These are phyloP conservation scores for Belgica antarctica DNA, from an alignment of 2,888 invertebrate genomes.

Conservation along the genomic window DNA sequence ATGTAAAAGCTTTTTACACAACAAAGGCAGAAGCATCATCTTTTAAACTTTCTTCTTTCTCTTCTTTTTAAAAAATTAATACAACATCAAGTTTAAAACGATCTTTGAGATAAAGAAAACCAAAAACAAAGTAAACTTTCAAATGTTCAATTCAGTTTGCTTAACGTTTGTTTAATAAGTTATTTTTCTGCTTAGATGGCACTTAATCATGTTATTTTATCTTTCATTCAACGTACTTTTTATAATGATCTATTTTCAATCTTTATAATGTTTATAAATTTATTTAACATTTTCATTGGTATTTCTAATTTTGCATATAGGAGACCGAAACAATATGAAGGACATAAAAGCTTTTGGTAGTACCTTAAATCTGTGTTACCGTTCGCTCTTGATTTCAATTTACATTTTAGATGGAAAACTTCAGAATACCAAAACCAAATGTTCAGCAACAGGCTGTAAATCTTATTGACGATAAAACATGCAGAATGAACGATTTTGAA, in stretches of 20 bases:
- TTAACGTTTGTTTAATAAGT: constrained; percentile 5
- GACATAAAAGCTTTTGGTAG: too few relatives aligned
- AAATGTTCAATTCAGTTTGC: constrained; percentile 4
- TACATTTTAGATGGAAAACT: too few relatives aligned
- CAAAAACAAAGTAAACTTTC: constrained; percentile 5
- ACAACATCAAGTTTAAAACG: constrained; percentile 7
- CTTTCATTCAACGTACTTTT: constrained; percentile 1
- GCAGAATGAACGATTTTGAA: too few relatives aligned
- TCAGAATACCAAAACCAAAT: too few relatives aligned
- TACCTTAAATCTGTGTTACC: too few relatives aligned
- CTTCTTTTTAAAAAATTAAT: constrained; percentile 11
- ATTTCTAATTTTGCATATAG: not conserved
- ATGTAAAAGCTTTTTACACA: constrained; percentile 7
- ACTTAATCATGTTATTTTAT: constrained; percentile 4
- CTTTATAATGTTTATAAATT: not conserved
- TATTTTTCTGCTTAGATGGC: constrained; percentile 26
- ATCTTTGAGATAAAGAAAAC: too few relatives aligned
- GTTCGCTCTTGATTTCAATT: too few relatives aligned
- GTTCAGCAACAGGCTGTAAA: too few relatives aligned
- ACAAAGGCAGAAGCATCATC: constrained; percentile 8
- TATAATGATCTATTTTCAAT: constrained; percentile 2
- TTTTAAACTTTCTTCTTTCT: too few relatives aligned
- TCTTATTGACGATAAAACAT: too few relatives aligned
- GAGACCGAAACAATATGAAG: constrained; percentile 1
- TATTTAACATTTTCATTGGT: not conserved